Evolutionary conservation across 2,888 invertebrate genomes (phyloP).

Genomic region (Eilema caniola): DNA sequence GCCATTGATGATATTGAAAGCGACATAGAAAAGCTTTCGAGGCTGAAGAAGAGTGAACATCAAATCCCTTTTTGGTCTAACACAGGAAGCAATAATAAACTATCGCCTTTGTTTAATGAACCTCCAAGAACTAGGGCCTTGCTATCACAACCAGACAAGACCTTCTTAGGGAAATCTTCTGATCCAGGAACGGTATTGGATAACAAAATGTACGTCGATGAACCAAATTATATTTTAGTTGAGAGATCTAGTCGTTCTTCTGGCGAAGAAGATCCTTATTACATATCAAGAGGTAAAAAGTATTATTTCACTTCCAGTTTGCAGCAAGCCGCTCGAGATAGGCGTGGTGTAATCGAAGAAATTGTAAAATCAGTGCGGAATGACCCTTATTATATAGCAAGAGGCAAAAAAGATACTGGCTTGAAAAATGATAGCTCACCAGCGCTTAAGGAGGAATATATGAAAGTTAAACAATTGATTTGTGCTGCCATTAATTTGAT

Average conservation of each 20-base stretch:
- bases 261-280: conserved; percentile 76
- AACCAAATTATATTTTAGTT: conserved; percentile 85
- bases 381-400: conserved; percentile 83
- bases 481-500: conserved; percentile 73
- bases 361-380: conserved; percentile 81
- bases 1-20: conserved; percentile 66
- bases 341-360: conserved; percentile 78
- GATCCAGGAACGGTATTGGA: conserved; percentile 70
- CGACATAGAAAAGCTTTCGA: conserved; percentile 65
- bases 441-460: conserved; percentile 50
- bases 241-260: conserved; percentile 80
- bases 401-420: conserved; percentile 79
- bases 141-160: conserved; percentile 30
- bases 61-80: conserved; percentile 64
- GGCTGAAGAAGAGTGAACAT: conserved; percentile 55
- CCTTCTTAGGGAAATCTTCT: conserved; percentile 42
- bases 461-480: conserved; percentile 72
- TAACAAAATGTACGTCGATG: conserved; percentile 82
- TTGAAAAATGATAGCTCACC: conserved; percentile 53
- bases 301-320: conserved; percentile 59
- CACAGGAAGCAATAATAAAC: conserved; percentile 65
- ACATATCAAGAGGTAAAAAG: conserved; percentile 77
- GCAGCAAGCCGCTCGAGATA: conserved; percentile 66
- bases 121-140: conserved; percentile 43
- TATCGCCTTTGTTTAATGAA: conserved; percentile 63